These are phyloP conservation scores for Momotus momota DNA, from an alignment of 2,797 vertebrate species.

Conservation along the genomic window DNA sequence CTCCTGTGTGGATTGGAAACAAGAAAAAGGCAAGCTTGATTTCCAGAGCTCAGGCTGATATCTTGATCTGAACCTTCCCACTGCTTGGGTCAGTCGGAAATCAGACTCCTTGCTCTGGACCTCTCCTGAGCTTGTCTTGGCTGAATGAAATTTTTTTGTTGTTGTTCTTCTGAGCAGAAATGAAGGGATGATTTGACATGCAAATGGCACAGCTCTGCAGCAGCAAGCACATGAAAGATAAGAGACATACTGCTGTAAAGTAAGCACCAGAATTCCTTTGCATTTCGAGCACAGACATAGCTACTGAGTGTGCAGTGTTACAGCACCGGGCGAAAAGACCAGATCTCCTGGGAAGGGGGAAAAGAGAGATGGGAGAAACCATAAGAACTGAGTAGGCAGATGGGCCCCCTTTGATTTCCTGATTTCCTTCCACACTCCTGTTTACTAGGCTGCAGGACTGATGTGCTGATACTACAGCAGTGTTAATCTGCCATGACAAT, in stretches of 20 bases:
- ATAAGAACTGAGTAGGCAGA: not conserved
- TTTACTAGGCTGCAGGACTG: not conserved
- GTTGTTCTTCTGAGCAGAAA: not conserved
- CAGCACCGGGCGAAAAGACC: not conserved
- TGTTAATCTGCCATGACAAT: not conserved
- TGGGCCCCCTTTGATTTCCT: not conserved
- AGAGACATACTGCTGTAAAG: not conserved
- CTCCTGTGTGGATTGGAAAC: not conserved
- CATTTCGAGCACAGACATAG: not conserved
- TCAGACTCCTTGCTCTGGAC: not conserved
- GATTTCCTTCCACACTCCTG: not conserved
- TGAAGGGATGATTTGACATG: not conserved
- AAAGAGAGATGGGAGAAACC: not conserved
- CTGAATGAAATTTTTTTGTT: not conserved
- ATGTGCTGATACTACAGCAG: not conserved
- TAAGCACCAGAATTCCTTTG: not conserved
- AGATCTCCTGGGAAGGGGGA: not conserved
- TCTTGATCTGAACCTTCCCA: not conserved
- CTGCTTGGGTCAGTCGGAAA: not conserved
- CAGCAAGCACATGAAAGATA: not conserved
- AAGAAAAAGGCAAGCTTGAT: not conserved
- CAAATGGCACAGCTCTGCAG: slow-evolving; percentile 18
- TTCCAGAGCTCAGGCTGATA: not conserved
- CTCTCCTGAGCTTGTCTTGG: not conserved
- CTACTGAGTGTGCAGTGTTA: not conserved